Evolutionary conservation across 2,888 invertebrate genomes (phyloP), one percentile per base, ranked within the genome.

Genomic region (Dioctria linearis): DNA sequence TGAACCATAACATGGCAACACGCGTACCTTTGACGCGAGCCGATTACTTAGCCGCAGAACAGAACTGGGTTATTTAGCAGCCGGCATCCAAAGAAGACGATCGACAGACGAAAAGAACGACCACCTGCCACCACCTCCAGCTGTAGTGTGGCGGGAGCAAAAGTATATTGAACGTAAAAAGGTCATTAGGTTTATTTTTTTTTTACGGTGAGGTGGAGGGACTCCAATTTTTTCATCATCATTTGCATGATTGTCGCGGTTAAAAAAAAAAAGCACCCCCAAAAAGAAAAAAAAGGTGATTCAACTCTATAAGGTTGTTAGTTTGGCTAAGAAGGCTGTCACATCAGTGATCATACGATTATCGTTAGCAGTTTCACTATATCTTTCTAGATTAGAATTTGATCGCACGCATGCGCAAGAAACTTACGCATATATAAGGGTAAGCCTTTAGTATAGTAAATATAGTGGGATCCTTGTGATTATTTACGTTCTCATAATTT

Each of bases 11-110:
- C 54, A 54, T 54, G 54, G 61, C 37, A 39, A 61, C 37, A 39
- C 37, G 61, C 61, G 25, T 57, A 11, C 37, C 61, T 39, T 61
- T 39, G 54, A 54, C 54, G 54, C 54, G 54, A 54, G 54, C 61
- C 61, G 61, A 39, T 61, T 51, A 51, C 51, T 25, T 54, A 61
- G 61, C 39, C 37, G 61, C 6, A 39, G 37, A 61, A 61, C 6
- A 39, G 37, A 61, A 61, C 61, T 61, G 61, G 61, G 61, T 61
- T 61, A 61, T 61, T 61, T 39, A 39, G 69, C 69, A 69, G 69
- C 69, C 69, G 69, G 69, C 69, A 69, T 25, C 25, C 51, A 25
- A 39, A 13, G 8, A 49, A 13, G 8, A 49, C 46, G 51, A 69
- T 37, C 37, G 61, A 11, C 61, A 69, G 69, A 43, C 39, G 13